Evolutionary conservation across 1,140 invertebrate genomes (phyloP), one percentile per base, ranked within the genome.

Genomic region (Philopotamus ludificatus): DNA sequence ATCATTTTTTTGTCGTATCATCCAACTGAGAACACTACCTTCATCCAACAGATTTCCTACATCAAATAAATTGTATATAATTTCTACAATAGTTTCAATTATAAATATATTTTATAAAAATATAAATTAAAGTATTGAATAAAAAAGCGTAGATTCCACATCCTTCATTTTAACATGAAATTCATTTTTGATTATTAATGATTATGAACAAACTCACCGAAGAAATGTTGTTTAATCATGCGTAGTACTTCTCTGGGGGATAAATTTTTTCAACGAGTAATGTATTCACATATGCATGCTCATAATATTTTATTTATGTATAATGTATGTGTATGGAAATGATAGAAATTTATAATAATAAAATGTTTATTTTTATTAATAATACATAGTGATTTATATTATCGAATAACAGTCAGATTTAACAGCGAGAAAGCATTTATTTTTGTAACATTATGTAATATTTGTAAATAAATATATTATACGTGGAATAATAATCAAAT

Each of bases 1-100:
- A 75, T 96, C 94, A 76, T 91, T 92, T 76, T 95, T 94, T 77
- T 96, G 92, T 74, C 89, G 88, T 49, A 92, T 84, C 84, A 96
- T 92, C 93, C 93, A 97, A 60, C 92, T 87, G 57, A 95, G 82
- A 10, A 95, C 93, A 75, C 92, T 87, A 44, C 82, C 84, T 76
- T 94, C 92, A 73, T 93, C 91, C 66, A 89, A 81, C 66, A 95
- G 84, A 81, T 93, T 91, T 72, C 93, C 94, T 95, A 80, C 73
- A 83, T 65, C 47, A 18, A 49, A 16, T 16, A 54, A 9, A 47
- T 53, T 18, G 15, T 15, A n/a, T n/a, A n/a, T n/a, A n/a, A n/a
- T n/a, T n/a, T n/a, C n/a, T n/a, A n/a, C n/a, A n/a, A n/a, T n/a
- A n/a, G n/a, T n/a, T n/a, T n/a, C n/a, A n/a, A n/a, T n/a, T n/a